Evolutionary conservation across 2,113 vertebrate species (phyloP).

Genomic region (Ctenodactylus gundi): DNA sequence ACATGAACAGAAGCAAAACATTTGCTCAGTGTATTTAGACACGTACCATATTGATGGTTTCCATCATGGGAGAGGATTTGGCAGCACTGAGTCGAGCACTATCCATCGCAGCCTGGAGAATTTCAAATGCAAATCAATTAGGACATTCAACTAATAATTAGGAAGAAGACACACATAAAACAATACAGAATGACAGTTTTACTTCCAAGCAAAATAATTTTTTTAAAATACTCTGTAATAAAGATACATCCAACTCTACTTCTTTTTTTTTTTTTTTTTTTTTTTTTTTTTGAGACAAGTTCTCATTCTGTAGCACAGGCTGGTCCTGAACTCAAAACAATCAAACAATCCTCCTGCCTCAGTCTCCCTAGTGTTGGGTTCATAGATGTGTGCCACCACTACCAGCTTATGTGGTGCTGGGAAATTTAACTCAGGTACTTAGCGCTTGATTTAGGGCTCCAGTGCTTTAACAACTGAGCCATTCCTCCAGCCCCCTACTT

Average conservation of each 20-base stretch:
- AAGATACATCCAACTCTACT: neutral
- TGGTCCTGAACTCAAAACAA: no score
- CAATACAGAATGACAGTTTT: neutral
- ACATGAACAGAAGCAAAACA: neutral
- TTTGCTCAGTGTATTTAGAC: neutral
- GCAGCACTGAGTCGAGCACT: slow-evolving; percentile 96
- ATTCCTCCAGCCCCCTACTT: no score
- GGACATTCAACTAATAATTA: neutral
- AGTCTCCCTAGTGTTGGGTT: no score
- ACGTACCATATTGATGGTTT: slow-evolving; percentile 97
- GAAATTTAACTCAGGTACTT: no score
- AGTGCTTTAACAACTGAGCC: no score
- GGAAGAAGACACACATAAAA: neutral
- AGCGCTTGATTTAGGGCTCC: no score
- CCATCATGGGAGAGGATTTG: slow-evolving; percentile 99
- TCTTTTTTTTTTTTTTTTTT: no score
- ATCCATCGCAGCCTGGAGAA: slow-evolving; percentile 93
- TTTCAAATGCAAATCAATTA: neutral
- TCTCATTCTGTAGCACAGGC: no score
- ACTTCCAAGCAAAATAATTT: neutral
- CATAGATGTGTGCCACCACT: no score
- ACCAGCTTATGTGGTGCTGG: no score
- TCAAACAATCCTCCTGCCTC: no score
- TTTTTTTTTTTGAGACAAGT: no score
- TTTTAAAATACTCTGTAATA: neutral